Conservation (phyloP, 2,113 vertebrate genomes). For the Chionomys nivalis region DNA sequence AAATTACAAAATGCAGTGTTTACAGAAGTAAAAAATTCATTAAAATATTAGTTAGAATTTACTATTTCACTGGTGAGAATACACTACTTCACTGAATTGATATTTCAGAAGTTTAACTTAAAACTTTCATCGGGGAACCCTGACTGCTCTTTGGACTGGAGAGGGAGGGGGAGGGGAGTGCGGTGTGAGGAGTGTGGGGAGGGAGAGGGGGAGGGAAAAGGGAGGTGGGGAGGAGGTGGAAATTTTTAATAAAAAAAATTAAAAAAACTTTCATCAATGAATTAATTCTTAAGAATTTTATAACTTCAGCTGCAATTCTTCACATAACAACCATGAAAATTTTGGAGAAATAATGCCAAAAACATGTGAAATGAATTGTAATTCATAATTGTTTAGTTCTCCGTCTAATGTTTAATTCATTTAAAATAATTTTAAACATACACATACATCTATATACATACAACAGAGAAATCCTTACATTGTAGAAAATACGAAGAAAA, state of each 20-base stretch:
- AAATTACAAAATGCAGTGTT: conserved; percentile 14
- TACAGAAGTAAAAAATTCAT: not conserved
- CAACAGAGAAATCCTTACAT: not conserved
- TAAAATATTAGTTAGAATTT: not conserved
- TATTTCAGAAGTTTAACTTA: conserved; percentile 25
- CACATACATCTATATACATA: not conserved
- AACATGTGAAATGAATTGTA: conserved; percentile 11
- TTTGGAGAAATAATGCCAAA: not conserved
- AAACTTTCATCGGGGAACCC: not conserved
- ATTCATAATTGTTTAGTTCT: not conserved
- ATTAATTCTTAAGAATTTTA: not conserved
- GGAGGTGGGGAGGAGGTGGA: no score
- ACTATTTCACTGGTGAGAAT: not conserved
- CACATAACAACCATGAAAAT: not conserved
- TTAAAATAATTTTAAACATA: not conserved
- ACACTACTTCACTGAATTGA: not conserved
- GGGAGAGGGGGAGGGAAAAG: no score
- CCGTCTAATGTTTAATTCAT: not conserved
- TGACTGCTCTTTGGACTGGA: no score
- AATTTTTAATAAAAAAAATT: no score
- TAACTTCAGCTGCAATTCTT: not conserved
- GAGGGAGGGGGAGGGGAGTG: no score
- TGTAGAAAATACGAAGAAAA: not conserved
- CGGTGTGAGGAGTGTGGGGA: no score
- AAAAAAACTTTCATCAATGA: not conserved